phyloP scores from a whole-genome alignment of 2,113 vertebrate species.

The Apaloderma vittatum region DNA sequence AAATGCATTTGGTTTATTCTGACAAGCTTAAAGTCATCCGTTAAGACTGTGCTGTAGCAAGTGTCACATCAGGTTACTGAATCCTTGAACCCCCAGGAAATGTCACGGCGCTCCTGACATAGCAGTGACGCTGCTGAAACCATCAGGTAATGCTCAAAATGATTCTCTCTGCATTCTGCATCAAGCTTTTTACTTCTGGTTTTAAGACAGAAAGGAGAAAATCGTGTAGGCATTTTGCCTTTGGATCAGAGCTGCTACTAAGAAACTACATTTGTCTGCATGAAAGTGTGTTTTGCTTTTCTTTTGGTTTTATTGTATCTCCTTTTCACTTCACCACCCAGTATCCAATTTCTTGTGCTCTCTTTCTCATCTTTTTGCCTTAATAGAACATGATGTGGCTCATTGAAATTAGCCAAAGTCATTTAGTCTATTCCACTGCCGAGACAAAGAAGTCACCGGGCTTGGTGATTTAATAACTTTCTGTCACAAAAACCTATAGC shows the following conservation, averaged over 20 bases:
- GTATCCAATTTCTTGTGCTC: background rate
- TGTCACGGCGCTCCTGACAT: background rate
- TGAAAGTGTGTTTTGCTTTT: background rate
- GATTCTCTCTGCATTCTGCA: background rate
- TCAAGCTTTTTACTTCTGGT: background rate
- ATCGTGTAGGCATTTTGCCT: background rate
- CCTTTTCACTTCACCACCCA: background rate
- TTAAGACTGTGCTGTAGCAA: background rate
- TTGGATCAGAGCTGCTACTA: background rate
- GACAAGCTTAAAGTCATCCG: background rate
- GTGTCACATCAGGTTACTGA: background rate
- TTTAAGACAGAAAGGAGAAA: background rate
- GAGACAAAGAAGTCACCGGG: background rate
- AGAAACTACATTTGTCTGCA: background rate
- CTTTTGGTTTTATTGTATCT: background rate
- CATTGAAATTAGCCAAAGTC: constrained; percentile 34
- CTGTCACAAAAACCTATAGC: constrained; percentile 3
- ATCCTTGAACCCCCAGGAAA: background rate
- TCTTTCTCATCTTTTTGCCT: background rate
- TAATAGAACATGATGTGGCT: background rate
- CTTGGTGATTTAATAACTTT: constrained; percentile 43
- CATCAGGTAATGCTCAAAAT: background rate
- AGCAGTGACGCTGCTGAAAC: background rate
- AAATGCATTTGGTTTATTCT: background rate
- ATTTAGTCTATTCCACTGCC: constrained; percentile 17